These are phyloP conservation scores for Pachyseris speciosa DNA, from an alignment of 64 coral and sea anemone species.

Conservation along the genomic window DNA sequence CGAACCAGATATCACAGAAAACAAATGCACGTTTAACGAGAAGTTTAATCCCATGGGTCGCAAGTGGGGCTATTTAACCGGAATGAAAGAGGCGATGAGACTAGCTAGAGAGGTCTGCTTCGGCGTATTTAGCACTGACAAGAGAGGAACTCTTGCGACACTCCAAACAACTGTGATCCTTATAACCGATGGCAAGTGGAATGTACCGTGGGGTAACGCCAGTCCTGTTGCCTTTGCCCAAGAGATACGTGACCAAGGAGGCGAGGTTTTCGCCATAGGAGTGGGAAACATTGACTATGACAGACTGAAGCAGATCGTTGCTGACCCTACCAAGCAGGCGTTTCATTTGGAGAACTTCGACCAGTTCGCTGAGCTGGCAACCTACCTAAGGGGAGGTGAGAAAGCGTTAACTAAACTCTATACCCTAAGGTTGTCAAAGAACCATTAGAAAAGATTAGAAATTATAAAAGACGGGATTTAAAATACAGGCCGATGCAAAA, in stretches of 20 bases:
- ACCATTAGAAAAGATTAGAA: background rate
- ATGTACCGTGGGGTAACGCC: background rate
- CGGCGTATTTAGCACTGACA: background rate
- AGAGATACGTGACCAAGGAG: background rate
- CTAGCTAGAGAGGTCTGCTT: constrained; percentile 40
- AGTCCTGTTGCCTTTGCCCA: background rate
- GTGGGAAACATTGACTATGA: constrained; percentile 49
- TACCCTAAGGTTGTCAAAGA: background rate
- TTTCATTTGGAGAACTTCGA: constrained; percentile 71
- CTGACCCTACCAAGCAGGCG: constrained; percentile 13
- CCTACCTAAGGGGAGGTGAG: constrained; percentile 83
- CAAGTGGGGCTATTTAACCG: constrained; percentile 20
- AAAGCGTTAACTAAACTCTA: background rate
- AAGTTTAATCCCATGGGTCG: constrained; percentile 19
- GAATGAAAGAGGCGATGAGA: constrained; percentile 73
- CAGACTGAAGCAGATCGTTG: constrained; percentile 26
- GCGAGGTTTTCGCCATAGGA: constrained; percentile 77
- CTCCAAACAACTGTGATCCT: constrained; percentile 78
- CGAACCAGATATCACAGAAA: background rate
- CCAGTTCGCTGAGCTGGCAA: constrained; percentile 81
- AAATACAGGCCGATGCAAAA: no score
- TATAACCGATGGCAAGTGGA: constrained; percentile 79
- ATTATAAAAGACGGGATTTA: background rate
- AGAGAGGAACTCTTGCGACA: background rate
- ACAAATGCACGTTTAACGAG: constrained; percentile 85